These are phyloP conservation scores for Bettongia penicillata DNA, from an alignment of 2,113 vertebrate species.

Conservation along the genomic window DNA sequence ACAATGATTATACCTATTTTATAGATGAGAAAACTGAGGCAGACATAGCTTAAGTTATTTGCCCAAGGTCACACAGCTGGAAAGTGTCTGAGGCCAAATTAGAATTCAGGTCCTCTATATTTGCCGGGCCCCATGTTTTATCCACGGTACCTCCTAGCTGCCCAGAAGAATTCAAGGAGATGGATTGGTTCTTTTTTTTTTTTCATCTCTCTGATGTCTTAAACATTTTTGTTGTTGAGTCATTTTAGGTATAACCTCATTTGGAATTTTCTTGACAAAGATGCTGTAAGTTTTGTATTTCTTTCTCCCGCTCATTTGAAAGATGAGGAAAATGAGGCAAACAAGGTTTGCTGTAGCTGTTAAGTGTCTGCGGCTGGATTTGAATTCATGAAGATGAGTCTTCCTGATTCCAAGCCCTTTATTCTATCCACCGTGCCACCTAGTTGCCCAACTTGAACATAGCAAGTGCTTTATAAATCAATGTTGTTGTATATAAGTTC, in stretches of 20 bases:
- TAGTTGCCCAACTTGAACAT: not conserved
- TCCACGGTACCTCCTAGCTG: not conserved
- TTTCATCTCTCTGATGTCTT: not conserved
- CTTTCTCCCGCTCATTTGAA: too few relatives aligned
- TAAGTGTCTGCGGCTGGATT: not conserved
- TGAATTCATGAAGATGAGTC: not conserved
- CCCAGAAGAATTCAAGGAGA: not conserved
- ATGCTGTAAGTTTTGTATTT: too few relatives aligned
- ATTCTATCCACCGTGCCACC: too few relatives aligned
- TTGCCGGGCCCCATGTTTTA: not conserved
- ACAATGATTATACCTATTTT: not conserved
- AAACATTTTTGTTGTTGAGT: not conserved
- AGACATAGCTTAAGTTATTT: not conserved
- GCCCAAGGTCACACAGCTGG: not conserved
- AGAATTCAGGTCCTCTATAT: not conserved
- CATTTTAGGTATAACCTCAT: not conserved
- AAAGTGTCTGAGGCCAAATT: not conserved
- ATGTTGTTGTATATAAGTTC: not conserved
- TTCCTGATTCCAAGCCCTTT: not conserved
- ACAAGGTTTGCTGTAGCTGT: not conserved
- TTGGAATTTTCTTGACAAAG: not conserved
- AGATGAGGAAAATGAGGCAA: not conserved
- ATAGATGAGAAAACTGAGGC: not conserved
- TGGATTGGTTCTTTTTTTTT: not conserved
- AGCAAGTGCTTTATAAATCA: not conserved